Evolutionary conservation across 2,113 vertebrate species (phyloP), one percentile per base, ranked within the genome.

Genomic region (Galbula dea): DNA sequence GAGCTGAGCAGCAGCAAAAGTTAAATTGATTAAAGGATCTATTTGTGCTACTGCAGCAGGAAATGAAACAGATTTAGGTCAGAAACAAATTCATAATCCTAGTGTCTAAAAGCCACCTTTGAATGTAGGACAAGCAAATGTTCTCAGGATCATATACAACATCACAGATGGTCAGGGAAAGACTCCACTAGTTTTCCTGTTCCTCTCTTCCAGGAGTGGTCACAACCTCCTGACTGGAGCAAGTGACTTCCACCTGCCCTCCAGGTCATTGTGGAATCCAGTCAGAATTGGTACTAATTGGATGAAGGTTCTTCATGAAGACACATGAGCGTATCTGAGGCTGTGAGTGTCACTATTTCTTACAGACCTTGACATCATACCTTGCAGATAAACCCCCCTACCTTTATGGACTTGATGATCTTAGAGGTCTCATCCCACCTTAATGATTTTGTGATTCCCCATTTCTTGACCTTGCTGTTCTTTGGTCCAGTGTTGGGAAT

Each of bases 291-390:
- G 15, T 30, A 9, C 4, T 37, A 5, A 3, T 3, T 39, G 41
- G 37, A 39, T 43, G 15, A 9, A 52, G 16, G 11, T 68, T 63
- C 36, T 57, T 24, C 12, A 4, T 15, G 21, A 52, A 55, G 55
- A 30, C 15, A 10, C 1, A 0, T 4, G 14, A 7, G 32, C 34
- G 0, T 3, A 15, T 3, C 27, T 49, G 51, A 8, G 11, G 13
- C 7, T 19, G 32, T 23, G 58, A 8, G 14, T 27, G 10, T 18
- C 9, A 5, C 6, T 30, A 1, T 52, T 83, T 83, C 55, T 80
- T 41, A 36, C 7, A 18, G 3, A 15, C 6, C 9, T 51, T 65
- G 19, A n/a, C 1, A 17, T 37, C 2, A 3, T 29, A 4, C 52
- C 57, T 80, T 37, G 15, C 9, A 23, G 26, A 61, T n/a, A 34